A percentile compares a stretch with the other conserved stretches of the same genome.
These are phyloP conservation scores for Acrobasis suavella DNA, from an alignment of 2,888 invertebrate genomes.

Conservation along the genomic window DNA sequence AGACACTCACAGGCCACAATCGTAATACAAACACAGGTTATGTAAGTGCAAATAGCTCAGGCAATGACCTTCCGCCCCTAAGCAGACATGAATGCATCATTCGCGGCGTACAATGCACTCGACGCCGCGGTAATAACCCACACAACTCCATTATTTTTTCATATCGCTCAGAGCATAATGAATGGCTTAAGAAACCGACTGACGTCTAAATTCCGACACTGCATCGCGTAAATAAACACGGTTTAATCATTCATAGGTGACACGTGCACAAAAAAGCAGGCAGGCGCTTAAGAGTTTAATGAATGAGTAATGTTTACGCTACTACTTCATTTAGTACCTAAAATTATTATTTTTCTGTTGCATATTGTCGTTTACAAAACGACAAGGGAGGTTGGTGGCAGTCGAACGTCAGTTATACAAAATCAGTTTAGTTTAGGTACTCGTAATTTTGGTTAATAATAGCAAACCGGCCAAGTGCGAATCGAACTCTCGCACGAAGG, in stretches of 20 bases:
- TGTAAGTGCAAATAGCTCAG: conserved; percentile 68
- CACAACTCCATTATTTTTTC: conserved; percentile 66
- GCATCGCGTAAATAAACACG: conserved; percentile 1
- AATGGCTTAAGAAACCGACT: conserved; percentile 34
- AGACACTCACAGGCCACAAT: conserved; percentile 47
- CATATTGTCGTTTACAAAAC: not conserved
- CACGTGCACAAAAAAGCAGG: not conserved
- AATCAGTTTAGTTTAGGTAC: too few species aligned
- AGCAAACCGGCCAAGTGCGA: too few species aligned
- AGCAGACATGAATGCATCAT: conserved; percentile 72
- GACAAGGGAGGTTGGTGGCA: too few species aligned
- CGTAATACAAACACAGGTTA: conserved; percentile 64
- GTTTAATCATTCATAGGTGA: not conserved
- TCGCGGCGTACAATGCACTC: conserved; percentile 69
- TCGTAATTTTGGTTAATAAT: too few species aligned
- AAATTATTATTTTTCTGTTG: not conserved
- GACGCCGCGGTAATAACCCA: conserved; percentile 67
- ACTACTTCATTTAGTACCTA: conserved; percentile 3
- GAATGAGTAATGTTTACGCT: not conserved
- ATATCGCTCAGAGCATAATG: conserved; percentile 58
- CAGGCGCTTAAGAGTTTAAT: not conserved
- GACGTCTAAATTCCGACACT: not conserved
- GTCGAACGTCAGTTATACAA: not conserved
- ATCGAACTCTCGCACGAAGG: too few species aligned
- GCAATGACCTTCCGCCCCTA: conserved; percentile 68